Evolutionary conservation across 2,113 vertebrate genomes (phyloP).

Genomic region (Archilochus colubris): DNA sequence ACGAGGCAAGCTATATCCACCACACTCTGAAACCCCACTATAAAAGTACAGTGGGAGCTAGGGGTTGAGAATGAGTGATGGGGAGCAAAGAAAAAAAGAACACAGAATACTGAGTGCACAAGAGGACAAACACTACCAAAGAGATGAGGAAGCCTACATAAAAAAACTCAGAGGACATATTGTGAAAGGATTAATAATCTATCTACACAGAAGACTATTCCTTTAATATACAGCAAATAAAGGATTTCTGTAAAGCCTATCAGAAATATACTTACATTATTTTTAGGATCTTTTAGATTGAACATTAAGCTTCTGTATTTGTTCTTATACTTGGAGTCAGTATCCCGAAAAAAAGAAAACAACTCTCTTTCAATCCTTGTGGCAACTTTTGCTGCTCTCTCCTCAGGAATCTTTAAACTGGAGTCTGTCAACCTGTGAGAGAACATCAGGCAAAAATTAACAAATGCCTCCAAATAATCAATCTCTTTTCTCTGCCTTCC

Average conservation of each 20-base stretch:
- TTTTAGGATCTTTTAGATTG: constrained; percentile 97
- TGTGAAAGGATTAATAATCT: neutral
- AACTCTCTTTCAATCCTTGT: constrained; percentile 93
- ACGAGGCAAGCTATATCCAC: neutral
- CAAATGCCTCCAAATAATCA: neutral
- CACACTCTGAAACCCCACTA: neutral
- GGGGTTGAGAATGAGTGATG: neutral
- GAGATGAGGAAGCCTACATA: neutral
- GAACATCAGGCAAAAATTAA: neutral
- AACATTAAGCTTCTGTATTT: constrained; percentile 98
- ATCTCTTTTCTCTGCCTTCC: neutral
- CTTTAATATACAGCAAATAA: neutral
- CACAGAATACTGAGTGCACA: neutral
- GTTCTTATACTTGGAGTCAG: constrained; percentile 97
- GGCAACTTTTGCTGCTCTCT: constrained; percentile 91
- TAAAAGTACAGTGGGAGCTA: neutral
- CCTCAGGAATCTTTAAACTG: constrained; percentile 87
- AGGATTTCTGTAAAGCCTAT: neutral
- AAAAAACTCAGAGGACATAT: neutral
- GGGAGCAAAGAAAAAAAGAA: neutral
- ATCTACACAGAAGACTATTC: neutral
- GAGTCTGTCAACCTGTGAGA: constrained; percentile 89
- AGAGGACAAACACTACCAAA: neutral
- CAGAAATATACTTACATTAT: constrained; percentile 86
- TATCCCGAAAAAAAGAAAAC: constrained; percentile 94